phyloP scores from a whole-genome alignment of 2,888 invertebrate genomes.

The Apodemia duryi region DNA sequence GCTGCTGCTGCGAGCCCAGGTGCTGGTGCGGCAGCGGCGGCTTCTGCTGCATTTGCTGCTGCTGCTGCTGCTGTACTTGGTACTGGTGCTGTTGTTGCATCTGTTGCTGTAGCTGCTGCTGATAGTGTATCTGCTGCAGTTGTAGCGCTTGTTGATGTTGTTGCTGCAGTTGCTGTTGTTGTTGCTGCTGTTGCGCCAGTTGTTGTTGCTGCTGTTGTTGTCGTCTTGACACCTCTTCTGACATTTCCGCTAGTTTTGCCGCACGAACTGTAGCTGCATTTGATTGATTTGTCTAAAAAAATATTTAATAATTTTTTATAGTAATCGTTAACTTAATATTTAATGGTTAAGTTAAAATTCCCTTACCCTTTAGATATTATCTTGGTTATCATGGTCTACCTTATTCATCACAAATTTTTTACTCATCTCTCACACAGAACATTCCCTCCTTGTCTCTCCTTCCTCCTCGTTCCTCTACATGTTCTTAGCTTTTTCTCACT shows the following conservation, averaged over 20 bases:
- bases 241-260: slow-evolving; percentile 88
- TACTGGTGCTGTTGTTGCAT: slow-evolving; percentile 35
- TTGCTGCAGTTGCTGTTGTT: slow-evolving; percentile 38
- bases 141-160: slow-evolving; percentile 50
- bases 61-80: slow-evolving; percentile 41
- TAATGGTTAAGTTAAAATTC: too few species aligned
- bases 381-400: too few species aligned
- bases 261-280: slow-evolving; percentile 59
- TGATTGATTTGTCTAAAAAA: slow-evolving; percentile 39
- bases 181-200: slow-evolving; percentile 47
- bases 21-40: slow-evolving; percentile 62
- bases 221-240: slow-evolving; percentile 86
- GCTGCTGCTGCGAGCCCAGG: slow-evolving; percentile 29
- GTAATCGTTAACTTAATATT: too few species aligned
- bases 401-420: too few species aligned
- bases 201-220: slow-evolving; percentile 57
- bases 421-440: too few species aligned
- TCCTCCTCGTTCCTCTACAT: too few species aligned
- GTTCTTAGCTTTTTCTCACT: too few species aligned
- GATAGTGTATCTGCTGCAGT: slow-evolving; percentile 43
- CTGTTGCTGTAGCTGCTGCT: slow-evolving; percentile 44
- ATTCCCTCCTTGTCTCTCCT: too few species aligned
- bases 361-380: too few species aligned
- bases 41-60: slow-evolving; percentile 35
- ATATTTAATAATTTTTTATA: neutral